Evolutionary conservation across 2,113 vertebrate species (phyloP).

Genomic region (Myiopsitta monachus): DNA sequence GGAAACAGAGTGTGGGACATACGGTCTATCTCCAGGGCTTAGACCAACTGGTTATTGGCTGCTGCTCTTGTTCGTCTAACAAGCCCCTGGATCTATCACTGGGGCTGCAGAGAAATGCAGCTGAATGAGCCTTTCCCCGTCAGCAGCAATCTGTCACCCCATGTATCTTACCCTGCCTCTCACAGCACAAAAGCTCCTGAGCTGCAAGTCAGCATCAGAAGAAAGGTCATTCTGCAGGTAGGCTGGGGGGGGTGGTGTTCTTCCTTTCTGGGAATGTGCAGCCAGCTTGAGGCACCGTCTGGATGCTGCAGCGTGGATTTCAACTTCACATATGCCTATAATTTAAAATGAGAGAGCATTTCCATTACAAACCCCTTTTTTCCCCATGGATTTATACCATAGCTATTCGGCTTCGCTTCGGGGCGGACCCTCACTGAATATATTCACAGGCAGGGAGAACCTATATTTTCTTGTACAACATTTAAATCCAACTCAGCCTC

Average conservation of each 20-base stretch:
- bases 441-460: not conserved
- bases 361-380: conserved; percentile 29
- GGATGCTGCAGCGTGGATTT: conserved; percentile 41
- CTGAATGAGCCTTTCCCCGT: conserved; percentile 38
- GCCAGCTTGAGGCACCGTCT: conserved; percentile 43
- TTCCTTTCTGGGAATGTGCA: not conserved
- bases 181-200: conserved; percentile 20
- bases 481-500: conserved; percentile 24
- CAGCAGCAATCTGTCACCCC: conserved; percentile 58
- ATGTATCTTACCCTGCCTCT: not conserved
- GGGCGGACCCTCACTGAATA: not conserved
- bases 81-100: conserved; percentile 46
- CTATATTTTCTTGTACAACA: not conserved
- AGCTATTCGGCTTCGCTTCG: not conserved
- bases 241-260: not conserved
- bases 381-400: conserved; percentile 22
- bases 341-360: conserved; percentile 11
- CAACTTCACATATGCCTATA: conserved; percentile 24
- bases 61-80: conserved; percentile 52
- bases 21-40: conserved; percentile 48
- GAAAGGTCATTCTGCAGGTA: conserved; percentile 52
- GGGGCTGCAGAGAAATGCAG: conserved; percentile 55
- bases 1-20: conserved; percentile 46
- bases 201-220: not conserved
- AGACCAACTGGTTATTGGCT: conserved; percentile 50